A percentile compares a stretch with the other conserved stretches of the same genome.
Evolutionary conservation across 2,797 vertebrate species (phyloP).

Genomic region (Lophius americanus): DNA sequence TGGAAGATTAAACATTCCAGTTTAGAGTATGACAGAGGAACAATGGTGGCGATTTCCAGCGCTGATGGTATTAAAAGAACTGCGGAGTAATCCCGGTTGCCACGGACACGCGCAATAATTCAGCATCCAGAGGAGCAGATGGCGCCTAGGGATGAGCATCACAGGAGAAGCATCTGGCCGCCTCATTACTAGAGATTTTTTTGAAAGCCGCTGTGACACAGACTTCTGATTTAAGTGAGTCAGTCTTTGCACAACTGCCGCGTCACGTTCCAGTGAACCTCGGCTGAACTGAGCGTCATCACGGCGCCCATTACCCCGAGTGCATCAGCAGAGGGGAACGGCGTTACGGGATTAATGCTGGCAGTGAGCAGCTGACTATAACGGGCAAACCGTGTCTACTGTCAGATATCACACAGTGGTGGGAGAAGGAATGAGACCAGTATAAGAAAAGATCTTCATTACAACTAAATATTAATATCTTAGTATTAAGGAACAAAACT

Average conservation of each 20-base stretch:
- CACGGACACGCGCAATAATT: slow-evolving; percentile 21
- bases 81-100: slow-evolving; percentile 28
- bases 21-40: not conserved
- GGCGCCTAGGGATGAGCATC: slow-evolving; percentile 50
- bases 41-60: slow-evolving; percentile 5
- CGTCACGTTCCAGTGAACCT: slow-evolving; percentile 42
- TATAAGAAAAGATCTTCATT: not conserved
- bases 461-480: no score
- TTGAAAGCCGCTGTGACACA: slow-evolving; percentile 26
- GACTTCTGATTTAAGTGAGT: slow-evolving; percentile 24
- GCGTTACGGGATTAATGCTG: slow-evolving; percentile 16
- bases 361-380: slow-evolving; percentile 11
- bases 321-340: slow-evolving; percentile 1
- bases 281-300: slow-evolving; percentile 30
- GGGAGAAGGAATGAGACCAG: not conserved
- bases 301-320: not conserved
- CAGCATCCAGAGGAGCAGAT: slow-evolving; percentile 57
- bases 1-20: not conserved
- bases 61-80: not conserved
- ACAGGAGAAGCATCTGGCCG: slow-evolving; percentile 58
- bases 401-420: not conserved
- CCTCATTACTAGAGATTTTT: slow-evolving; percentile 44
- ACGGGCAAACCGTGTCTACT: slow-evolving; percentile 6
- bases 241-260: slow-evolving; percentile 21
- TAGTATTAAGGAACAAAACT: no score